A percentile compares a stretch with the other conserved stretches of the same genome.
Evolutionary conservation across 2,113 vertebrate species (phyloP).

Genomic region (Oreochromis spilurus): DNA sequence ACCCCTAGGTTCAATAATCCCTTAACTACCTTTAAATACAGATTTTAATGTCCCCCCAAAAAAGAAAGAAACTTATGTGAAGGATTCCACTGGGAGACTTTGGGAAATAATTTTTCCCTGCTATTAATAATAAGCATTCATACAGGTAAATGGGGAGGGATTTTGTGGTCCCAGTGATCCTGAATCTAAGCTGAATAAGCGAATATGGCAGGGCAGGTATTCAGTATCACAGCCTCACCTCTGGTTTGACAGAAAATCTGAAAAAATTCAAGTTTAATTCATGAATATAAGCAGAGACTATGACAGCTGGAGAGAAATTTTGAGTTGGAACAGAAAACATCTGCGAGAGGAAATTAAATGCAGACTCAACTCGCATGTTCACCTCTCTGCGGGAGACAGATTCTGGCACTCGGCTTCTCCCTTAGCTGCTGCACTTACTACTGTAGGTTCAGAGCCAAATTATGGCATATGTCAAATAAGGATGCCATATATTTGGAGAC

Average conservation of each 20-base stretch:
- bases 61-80: neutral
- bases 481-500: neutral
- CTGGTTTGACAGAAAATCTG: constrained; percentile 43
- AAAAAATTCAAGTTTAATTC: constrained; percentile 53
- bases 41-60: neutral
- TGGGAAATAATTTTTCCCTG: neutral
- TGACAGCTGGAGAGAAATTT: constrained; percentile 53
- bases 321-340: constrained; percentile 29
- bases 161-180: neutral
- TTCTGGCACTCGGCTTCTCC: neutral
- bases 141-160: neutral
- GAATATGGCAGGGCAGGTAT: constrained; percentile 4
- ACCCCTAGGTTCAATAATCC: neutral
- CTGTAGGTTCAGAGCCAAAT: constrained; percentile 2
- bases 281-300: constrained; percentile 52
- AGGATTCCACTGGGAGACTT: neutral
- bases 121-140: neutral
- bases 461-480: constrained; percentile 13
- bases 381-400: neutral
- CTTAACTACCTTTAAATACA: neutral
- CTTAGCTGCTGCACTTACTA: neutral
- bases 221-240: constrained; percentile 15
- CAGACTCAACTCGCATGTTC: constrained; percentile 17
- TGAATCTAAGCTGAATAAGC: constrained; percentile 22
- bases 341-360: constrained; percentile 43